These are phyloP conservation scores for Lottia gigantea DNA, from an alignment of 2,888 invertebrate species.

Conservation along the genomic window DNA sequence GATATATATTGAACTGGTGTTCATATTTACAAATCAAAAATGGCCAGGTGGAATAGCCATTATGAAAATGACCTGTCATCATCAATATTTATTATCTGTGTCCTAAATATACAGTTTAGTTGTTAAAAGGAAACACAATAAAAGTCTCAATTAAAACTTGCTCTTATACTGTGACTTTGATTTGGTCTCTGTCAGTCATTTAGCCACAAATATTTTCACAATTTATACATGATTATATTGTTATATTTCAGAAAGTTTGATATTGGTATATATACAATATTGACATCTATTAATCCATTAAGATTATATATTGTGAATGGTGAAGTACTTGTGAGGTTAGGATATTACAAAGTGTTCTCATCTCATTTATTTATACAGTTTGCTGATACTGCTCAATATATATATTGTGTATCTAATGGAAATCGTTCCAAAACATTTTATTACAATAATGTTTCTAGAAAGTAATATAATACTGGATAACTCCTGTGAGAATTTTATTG, in stretches of 20 bases:
- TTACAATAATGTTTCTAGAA: too few relatives aligned
- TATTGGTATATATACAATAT: slow-evolving; percentile 91
- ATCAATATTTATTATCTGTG: too few relatives aligned
- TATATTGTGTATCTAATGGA: neutral
- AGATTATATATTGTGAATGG: slow-evolving; percentile 89
- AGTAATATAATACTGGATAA: too few relatives aligned
- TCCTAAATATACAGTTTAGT: too few relatives aligned
- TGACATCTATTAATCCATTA: slow-evolving; percentile 91
- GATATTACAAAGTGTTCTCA: neutral
- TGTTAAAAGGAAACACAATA: too few relatives aligned
- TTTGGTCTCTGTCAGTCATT: neutral
- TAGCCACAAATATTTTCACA: neutral
- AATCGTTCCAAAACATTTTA: neutral
- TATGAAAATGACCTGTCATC: too few relatives aligned
- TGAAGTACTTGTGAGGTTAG: slow-evolving; percentile 86
- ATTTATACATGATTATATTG: neutral
- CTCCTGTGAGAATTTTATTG: too few relatives aligned
- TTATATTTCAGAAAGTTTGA: slow-evolving; percentile 82
- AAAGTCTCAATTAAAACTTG: too few relatives aligned
- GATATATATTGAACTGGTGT: too few relatives aligned
- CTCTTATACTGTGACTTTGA: neutral
- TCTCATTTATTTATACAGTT: too few relatives aligned
- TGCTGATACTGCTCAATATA: neutral
- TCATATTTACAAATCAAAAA: too few relatives aligned
- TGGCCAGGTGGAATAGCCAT: too few relatives aligned